A percentile compares a stretch with the other conserved stretches of the same genome.
Evolutionary conservation across 2,113 vertebrate species (phyloP).

Genomic region (Corvus cornix): DNA sequence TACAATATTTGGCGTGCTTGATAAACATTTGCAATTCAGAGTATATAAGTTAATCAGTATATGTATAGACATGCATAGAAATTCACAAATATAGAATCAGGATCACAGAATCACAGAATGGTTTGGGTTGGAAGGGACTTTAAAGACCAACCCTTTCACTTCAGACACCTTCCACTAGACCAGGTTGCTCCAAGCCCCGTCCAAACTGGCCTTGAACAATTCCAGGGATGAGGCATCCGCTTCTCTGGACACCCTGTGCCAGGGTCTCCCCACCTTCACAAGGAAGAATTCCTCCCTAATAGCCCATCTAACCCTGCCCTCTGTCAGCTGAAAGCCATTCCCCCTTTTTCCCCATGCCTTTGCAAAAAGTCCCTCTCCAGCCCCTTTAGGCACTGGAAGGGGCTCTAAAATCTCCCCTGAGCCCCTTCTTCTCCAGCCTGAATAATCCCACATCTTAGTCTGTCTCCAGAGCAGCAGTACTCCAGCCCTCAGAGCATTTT

Average conservation of each 20-base stretch:
- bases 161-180: neutral
- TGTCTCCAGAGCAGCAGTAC: neutral
- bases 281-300: neutral
- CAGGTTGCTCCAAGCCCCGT: fast-evolving
- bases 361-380: neutral
- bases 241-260: neutral
- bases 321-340: neutral
- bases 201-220: neutral
- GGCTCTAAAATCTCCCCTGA: neutral
- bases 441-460: neutral
- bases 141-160: neutral
- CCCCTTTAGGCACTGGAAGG: neutral
- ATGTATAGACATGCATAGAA: neutral
- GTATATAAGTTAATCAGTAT: neutral
- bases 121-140: neutral
- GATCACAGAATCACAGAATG: neutral
- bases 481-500: neutral
- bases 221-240: neutral
- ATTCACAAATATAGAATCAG: neutral
- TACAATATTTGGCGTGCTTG: neutral
- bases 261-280: neutral
- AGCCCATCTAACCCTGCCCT: neutral
- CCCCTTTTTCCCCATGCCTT: too few relatives aligned
- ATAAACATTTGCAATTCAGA: conserved; percentile 1
- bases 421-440: neutral